Percentiles rank a stretch among this genome's conserved stretches.
Evolutionary conservation across 2,797 vertebrate genomes (phyloP).

Genomic region (Phoeniculus purpureus): DNA sequence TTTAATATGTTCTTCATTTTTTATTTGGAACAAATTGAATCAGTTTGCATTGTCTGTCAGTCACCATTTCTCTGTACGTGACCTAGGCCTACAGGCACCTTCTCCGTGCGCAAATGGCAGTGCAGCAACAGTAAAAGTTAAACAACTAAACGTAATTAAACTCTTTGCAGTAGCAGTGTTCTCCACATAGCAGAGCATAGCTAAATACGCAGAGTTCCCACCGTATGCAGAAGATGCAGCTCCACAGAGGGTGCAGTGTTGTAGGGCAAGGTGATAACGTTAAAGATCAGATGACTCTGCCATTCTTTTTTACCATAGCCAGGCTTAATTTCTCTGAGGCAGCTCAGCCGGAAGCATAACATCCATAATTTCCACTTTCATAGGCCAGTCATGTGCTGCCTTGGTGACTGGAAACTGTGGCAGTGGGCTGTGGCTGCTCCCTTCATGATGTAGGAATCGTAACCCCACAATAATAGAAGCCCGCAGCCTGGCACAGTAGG

Average conservation of each 20-base stretch:
- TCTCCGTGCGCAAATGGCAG: background rate
- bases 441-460: background rate
- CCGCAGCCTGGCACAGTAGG: background rate
- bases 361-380: background rate
- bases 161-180: background rate
- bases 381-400: background rate
- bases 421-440: background rate
- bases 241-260: background rate
- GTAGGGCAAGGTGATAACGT: background rate
- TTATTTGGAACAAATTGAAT: background rate
- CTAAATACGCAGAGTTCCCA: background rate
- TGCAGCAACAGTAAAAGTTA: background rate
- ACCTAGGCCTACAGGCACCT: background rate
- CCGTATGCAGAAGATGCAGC: background rate
- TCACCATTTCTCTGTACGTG: fast-evolving
- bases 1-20: background rate
- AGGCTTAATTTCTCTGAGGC: background rate
- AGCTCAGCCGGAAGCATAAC: background rate
- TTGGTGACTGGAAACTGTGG: background rate
- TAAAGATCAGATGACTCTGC: background rate
- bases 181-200: background rate
- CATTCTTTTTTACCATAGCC: background rate
- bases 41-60: background rate
- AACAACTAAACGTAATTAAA: background rate
- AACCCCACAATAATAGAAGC: background rate